These are phyloP conservation scores for Ophion ellenae DNA, from an alignment of 2,888 invertebrate genomes.

Conservation along the genomic window DNA sequence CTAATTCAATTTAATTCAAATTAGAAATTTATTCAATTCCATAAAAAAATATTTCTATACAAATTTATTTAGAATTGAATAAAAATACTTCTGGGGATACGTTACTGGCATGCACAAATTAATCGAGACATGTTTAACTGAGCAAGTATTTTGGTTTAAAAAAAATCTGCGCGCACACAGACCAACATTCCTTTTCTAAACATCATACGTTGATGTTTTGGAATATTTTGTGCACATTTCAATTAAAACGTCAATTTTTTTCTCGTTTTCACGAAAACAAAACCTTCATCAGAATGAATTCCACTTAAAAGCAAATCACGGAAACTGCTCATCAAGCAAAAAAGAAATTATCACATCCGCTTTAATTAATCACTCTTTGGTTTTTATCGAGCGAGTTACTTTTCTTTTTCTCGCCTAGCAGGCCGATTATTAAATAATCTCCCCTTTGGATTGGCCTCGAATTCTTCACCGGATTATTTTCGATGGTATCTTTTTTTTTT, in stretches of 20 bases:
- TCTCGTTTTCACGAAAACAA: neutral
- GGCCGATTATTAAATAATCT: constrained; percentile 34
- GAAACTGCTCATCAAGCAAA: neutral
- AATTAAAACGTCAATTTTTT: neutral
- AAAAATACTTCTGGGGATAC: too few species aligned
- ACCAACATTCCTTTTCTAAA: neutral
- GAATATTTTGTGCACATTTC: neutral
- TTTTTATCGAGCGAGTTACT: constrained; percentile 2
- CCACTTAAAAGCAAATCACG: neutral
- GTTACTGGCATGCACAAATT: too few species aligned
- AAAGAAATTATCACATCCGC: neutral
- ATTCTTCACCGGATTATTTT: constrained; percentile 14
- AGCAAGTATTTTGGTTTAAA: neutral
- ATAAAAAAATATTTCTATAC: too few species aligned
- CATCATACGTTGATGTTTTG: neutral
- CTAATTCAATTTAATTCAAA: too few species aligned
- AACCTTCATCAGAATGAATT: neutral
- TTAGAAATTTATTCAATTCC: too few species aligned
- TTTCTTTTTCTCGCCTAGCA: constrained; percentile 6
- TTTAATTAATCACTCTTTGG: neutral
- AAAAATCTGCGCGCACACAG: too few species aligned
- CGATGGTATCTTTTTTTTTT: neutral
- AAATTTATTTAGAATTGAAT: too few species aligned
- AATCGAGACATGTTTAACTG: too few species aligned
- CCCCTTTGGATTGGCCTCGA: constrained; percentile 3